A percentile compares a stretch with the other conserved stretches of the same genome.
Conservation (phyloP, 2,888 invertebrate genomes). For the Copidosoma aretas region DNA sequence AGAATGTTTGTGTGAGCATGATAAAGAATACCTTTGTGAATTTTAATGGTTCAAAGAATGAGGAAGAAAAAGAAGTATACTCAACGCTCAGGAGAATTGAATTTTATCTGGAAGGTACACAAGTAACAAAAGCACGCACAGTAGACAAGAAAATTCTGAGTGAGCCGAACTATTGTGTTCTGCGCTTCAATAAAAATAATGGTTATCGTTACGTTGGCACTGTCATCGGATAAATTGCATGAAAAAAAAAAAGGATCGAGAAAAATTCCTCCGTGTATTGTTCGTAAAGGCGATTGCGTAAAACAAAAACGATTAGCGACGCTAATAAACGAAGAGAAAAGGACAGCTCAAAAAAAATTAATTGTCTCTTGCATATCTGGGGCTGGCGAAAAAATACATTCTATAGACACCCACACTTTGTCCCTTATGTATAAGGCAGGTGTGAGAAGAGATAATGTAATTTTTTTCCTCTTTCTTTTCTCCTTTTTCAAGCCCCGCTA, state of each 20-base stretch:
- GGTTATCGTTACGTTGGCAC: neutral
- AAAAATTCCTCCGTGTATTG: neutral
- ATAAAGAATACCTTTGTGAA: neutral
- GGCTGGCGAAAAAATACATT: too few species aligned
- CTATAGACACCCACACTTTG: too few species aligned
- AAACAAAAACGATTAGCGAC: neutral
- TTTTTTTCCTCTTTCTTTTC: too few species aligned
- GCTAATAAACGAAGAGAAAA: too few species aligned
- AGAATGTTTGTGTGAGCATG: neutral
- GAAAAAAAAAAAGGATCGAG: neutral
- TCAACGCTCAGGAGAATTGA: neutral
- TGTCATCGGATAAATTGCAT: neutral
- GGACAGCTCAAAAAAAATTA: too few species aligned
- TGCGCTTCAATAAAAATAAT: constrained; percentile 19
- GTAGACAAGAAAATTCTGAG: neutral
- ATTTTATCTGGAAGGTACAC: neutral
- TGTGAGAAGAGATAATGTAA: too few species aligned
- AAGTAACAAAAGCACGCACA: neutral
- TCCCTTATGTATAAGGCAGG: too few species aligned
- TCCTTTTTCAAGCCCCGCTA: too few species aligned
- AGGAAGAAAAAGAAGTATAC: neutral
- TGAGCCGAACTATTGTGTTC: neutral
- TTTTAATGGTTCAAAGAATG: neutral
- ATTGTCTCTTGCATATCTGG: too few species aligned
- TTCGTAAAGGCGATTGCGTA: neutral